Conservation (phyloP, 2,888 invertebrate genomes). For the Alloscopus bannaensis region DNA sequence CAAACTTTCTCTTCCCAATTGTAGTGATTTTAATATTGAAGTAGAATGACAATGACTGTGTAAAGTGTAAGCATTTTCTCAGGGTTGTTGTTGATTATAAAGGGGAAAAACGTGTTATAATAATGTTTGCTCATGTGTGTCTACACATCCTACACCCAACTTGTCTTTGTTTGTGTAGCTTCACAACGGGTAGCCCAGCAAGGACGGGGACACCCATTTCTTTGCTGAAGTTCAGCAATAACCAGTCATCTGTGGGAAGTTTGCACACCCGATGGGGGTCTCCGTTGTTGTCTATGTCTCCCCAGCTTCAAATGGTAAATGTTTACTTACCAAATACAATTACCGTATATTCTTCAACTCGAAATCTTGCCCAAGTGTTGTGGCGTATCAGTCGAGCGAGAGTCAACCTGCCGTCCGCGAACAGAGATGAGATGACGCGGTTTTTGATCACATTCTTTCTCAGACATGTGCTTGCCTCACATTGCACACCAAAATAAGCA, state of each 20-base stretch:
- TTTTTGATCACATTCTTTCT: too few species aligned
- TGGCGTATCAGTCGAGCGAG: too few species aligned
- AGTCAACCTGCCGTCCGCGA: too few species aligned
- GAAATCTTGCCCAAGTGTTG: neutral
- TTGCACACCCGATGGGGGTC: slow-evolving; percentile 71
- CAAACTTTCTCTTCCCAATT: neutral
- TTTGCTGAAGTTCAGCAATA: slow-evolving; percentile 72
- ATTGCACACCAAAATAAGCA: too few species aligned
- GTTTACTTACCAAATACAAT: slow-evolving; percentile 62
- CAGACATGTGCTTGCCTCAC: too few species aligned
- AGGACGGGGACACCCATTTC: slow-evolving; percentile 73
- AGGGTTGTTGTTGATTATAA: slow-evolving; percentile 27
- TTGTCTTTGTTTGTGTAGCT: slow-evolving; percentile 47
- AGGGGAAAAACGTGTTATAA: slow-evolving; percentile 11
- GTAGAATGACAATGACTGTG: too few species aligned
- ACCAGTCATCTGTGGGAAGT: slow-evolving; percentile 72
- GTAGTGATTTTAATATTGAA: too few species aligned
- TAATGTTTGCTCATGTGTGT: slow-evolving; percentile 17
- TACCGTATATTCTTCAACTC: slow-evolving; percentile 21
- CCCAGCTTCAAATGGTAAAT: slow-evolving; percentile 72
- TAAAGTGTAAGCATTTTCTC: neutral
- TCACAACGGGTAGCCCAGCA: slow-evolving; percentile 72
- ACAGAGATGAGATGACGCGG: too few species aligned
- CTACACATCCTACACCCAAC: neutral
- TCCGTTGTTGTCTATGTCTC: slow-evolving; percentile 71